Conservation (phyloP, 2,888 invertebrate species). For the Athalia cordata region DNA sequence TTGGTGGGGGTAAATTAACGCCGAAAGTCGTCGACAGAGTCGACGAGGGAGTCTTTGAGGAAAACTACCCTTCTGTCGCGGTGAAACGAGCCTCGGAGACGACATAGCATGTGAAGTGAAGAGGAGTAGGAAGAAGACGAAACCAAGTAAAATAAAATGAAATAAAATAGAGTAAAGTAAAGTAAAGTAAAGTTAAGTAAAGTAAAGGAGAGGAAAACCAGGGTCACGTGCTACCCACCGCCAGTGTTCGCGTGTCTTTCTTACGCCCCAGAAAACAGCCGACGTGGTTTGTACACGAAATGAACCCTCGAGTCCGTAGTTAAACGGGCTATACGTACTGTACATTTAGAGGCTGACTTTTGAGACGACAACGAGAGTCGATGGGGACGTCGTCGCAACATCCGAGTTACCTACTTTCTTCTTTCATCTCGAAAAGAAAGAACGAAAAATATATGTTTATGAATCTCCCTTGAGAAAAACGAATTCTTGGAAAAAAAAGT, state of each 20-base stretch:
- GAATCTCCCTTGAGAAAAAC: neutral
- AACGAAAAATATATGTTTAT: neutral
- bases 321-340: neutral
- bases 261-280: slow-evolving; percentile 39
- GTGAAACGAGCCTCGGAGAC: slow-evolving; percentile 31
- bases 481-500: no score
- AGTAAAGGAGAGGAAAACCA: slow-evolving; percentile 30
- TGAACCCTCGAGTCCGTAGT: slow-evolving; percentile 9
- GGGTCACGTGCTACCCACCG: slow-evolving; percentile 26
- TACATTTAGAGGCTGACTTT: slow-evolving; percentile 23
- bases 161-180: neutral
- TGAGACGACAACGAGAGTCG: slow-evolving; percentile 15
- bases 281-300: slow-evolving; percentile 36
- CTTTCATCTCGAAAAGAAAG: neutral
- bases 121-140: neutral
- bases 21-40: slow-evolving; percentile 11
- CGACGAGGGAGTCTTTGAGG: slow-evolving; percentile 32
- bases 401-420: neutral
- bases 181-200: neutral
- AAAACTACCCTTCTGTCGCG: slow-evolving; percentile 16
- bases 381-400: neutral
- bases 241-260: slow-evolving; percentile 37
- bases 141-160: neutral
- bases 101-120: slow-evolving; percentile 1
- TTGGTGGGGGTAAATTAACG: neutral